These are phyloP conservation scores for Hydrozoanthus tunicans DNA, from an alignment of 64 coral and sea anemone genomes.

Conservation along the genomic window DNA sequence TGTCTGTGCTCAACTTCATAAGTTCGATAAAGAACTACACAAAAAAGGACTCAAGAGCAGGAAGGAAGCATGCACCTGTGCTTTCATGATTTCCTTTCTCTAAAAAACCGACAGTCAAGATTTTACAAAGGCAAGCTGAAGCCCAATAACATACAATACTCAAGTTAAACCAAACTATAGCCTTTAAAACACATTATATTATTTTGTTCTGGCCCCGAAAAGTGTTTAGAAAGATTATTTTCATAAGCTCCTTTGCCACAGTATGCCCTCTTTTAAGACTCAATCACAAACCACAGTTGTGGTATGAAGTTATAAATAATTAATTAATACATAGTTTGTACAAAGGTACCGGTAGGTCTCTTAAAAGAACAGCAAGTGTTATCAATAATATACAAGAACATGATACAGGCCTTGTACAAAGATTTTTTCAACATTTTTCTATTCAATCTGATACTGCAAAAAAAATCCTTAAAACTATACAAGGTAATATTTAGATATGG, in stretches of 20 bases:
- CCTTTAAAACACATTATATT: neutral
- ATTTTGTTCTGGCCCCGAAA: neutral
- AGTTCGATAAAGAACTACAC: neutral
- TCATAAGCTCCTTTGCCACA: neutral
- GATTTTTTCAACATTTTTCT: no score
- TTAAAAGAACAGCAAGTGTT: no score
- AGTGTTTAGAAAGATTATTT: neutral
- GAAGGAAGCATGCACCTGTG: slow-evolving; percentile 15
- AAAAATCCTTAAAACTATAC: no score
- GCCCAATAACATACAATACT: neutral
- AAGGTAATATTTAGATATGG: no score
- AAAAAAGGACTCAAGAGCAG: neutral
- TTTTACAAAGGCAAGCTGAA: neutral
- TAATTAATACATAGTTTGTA: no score
- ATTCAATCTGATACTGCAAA: no score
- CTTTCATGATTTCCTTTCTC: neutral
- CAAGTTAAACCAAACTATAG: neutral
- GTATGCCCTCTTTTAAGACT: neutral
- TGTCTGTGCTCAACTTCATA: neutral
- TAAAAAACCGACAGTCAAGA: neutral
- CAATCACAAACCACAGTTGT: no score
- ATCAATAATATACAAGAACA: no score
- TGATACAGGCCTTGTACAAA: no score
- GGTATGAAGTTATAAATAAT: no score
- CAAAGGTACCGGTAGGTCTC: no score